Evolutionary conservation across 2,113 vertebrate species (phyloP).

Genomic region (Anser cygnoides): DNA sequence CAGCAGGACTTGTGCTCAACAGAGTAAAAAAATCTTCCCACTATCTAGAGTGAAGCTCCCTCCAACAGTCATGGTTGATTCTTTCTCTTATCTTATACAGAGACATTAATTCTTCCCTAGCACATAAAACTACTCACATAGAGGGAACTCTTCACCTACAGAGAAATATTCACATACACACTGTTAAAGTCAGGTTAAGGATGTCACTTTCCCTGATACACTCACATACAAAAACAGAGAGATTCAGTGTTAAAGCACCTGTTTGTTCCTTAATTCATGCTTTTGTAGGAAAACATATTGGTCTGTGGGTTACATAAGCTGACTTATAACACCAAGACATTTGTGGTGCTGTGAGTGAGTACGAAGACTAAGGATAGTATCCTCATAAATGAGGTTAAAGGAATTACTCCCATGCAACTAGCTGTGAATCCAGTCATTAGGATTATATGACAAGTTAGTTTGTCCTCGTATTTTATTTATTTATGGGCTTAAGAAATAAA

Average conservation of each 20-base stretch:
- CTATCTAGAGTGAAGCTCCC: slow-evolving; percentile 39
- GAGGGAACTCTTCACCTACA: slow-evolving; percentile 53
- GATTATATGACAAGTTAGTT: not conserved
- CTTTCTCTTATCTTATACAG: slow-evolving; percentile 41
- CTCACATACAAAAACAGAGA: not conserved
- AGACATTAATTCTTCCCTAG: slow-evolving; percentile 51
- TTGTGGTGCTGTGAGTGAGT: not conserved
- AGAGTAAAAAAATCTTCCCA: slow-evolving; percentile 26
- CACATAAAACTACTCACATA: slow-evolving; percentile 39
- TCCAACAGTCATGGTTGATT: slow-evolving; percentile 44
- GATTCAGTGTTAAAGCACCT: slow-evolving; percentile 47
- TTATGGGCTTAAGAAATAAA: not conserved
- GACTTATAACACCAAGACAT: slow-evolving; percentile 57
- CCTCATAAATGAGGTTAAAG: slow-evolving; percentile 37
- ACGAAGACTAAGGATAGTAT: slow-evolving; percentile 53
- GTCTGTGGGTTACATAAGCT: slow-evolving; percentile 47
- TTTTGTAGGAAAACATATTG: slow-evolving; percentile 57
- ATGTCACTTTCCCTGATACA: slow-evolving; percentile 32
- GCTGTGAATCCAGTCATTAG: not conserved
- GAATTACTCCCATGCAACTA: not conserved
- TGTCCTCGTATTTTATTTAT: not conserved
- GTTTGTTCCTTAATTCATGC: slow-evolving; percentile 50
- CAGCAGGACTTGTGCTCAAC: slow-evolving; percentile 44
- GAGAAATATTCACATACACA: slow-evolving; percentile 29
- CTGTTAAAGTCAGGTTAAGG: slow-evolving; percentile 50